Base-by-base conservation (phyloP, 2,797 vertebrate genomes). In the Champsocephalus esox region DNA sequence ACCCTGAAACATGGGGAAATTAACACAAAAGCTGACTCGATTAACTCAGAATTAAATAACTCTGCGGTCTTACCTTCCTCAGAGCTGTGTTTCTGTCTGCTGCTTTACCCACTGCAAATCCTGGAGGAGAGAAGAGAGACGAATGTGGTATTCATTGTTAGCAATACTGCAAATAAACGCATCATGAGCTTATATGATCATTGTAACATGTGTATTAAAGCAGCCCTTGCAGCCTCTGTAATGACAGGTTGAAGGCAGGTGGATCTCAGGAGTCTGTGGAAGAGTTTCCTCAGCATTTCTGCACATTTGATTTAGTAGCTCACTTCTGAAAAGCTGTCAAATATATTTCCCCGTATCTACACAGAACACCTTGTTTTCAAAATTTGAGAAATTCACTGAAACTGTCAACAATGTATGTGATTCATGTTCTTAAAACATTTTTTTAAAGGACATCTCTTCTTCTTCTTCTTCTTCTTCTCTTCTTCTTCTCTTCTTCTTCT, bases 21-120 rank as follows among this genome's bases (percentile, higher is more conserved):
- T 28, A 28, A 28, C 28, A 28, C 28, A 28, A 28, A 28, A 28
- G 28, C 28, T 5, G 28, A 5, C 4, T 28, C 24, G 24, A 28
- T 28, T 28, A 28, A 28, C 24, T 28, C 24, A 28, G 24, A 28
- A 28, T 28, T 0, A 28, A 28, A 28, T 5, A 28, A 28, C 28
- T 28, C 28, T 28, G 28, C 28, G 4, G 28, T 55, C 72, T 59
- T 4, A 87, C 98, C 88, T 99, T 99, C 88, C 97, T 95, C 66
- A 99, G 90, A 48, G 98, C 98, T 0, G 94, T 94, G 5, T 10
- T 73, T 85, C 96, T 94, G 75, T 99, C 96, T 44, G 91, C 57
- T 56, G 97, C 97, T 87, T 99, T 99, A 45, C 96, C 98, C 84
- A 99, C 0, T 0, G 98, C 98, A 88, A 98, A 99, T 55, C 98